Evolutionary conservation across 2,797 vertebrate genomes (phyloP), one percentile per base, ranked within the genome.

Genomic region (Spea hammondii): DNA sequence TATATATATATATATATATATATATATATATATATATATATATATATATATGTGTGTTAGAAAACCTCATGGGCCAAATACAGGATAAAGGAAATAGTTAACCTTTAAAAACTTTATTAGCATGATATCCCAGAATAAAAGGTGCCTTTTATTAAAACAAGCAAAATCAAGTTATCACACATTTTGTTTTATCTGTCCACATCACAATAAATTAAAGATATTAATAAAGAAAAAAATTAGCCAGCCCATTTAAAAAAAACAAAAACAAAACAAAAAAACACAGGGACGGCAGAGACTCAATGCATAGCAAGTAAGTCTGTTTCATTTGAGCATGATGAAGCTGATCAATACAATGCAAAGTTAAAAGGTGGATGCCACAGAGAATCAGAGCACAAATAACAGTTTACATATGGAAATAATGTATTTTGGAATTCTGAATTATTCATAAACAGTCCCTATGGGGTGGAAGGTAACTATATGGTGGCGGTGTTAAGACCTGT

Each of bases 161-260:
- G 75, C 75, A 86, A 73, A 80, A 72, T 12, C 70, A 14, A 70
- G 67, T 75, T 83, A 79, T 79, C 76, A 84, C 85, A 76, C 51
- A 76, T 80, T 70, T 74, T 80, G 72, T 76, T 80, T 74, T 76
- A 83, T 87, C 81, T 88, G 84, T 87, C 89, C 84, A 67, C 78
- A 86, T 89, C 84, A 83, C 80, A 86, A 86, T 84, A 85, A 87
- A 83, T 72, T 83, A 83, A 72, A 72, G 55, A 83, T 86, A 85
- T 80, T 88, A 84, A 84, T 88, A 83, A 82, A 87, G 86, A 84
- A 84, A 84, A 17, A 32, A 81, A 59, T 76, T 55, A 65, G 82
- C 53, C 57, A 82, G 70, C 55, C 72, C 32, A 32, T 72, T 62
- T 69, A n/a, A n/a, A n/a, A n/a, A 13, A 17, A 17, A 54, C 67